Evolutionary conservation across 2,113 vertebrate genomes (phyloP), one percentile per base, ranked within the genome.

Genomic region (Equus quagga): DNA sequence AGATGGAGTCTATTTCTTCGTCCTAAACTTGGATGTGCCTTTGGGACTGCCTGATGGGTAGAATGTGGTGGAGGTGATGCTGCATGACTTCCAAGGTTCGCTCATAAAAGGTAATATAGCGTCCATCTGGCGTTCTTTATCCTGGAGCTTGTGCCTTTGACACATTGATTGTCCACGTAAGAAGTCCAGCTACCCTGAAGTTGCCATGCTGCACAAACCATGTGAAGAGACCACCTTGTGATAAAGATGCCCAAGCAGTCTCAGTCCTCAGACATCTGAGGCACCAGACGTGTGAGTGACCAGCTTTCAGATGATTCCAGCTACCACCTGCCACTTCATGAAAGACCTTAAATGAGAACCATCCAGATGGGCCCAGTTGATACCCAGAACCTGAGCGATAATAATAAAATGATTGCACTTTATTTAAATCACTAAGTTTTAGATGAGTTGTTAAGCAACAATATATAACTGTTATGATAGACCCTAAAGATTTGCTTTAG

Each of bases 91-190:
- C 79, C 18, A 46, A 62, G n/a, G 24, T 54, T 73, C 3, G 44
- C 6, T 44, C 5, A 1, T 28, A 23, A 26, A 21, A 65, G n/a
- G 33, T 13, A 1, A 28, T 1, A 2, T 8, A 8, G 2, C 10
- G 4, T 33, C 54, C 31, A 24, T 15, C 3, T 1, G 3, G n/a
- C 2, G 0, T n/a, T 64, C 65, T 65, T 31, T 33, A 69, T 44
- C 11, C 18, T 33, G 23, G 6, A 10, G 7, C n/a, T 7, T 8
- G 3, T 18, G 23, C 24, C 41, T 51, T 18, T 12, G 44, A n/a
- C 9, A 11, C 2, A 17, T 11, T 2, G 33, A 41, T 10, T 75
- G 14, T 67, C 62, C 7, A 1, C 0, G 9, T 10, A 28, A 19
- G 33, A 70, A 65, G 17, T 8, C 15, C 33, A 69, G 44, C 82